Percentiles rank a stretch among this genome's conserved stretches.
phyloP scores from a whole-genome alignment of 2,888 invertebrate species.

The Sphecodes monilicornis region DNA sequence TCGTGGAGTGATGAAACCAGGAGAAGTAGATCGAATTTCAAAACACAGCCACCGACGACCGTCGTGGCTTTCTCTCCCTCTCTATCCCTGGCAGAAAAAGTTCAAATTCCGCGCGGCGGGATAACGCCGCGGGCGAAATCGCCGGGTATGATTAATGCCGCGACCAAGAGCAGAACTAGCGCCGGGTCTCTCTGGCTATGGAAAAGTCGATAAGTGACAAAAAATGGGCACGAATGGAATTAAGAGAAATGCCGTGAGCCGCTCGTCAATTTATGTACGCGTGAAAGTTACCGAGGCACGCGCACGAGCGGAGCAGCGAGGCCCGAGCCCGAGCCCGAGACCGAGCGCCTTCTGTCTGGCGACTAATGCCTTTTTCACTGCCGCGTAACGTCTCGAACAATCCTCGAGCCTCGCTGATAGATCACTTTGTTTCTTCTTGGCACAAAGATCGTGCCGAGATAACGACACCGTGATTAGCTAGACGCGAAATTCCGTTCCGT shows the following conservation, averaged over 20 bases:
- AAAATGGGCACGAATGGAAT: constrained; percentile 59
- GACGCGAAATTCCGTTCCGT: not conserved
- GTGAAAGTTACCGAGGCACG: constrained; percentile 63
- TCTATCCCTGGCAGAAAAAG: constrained; percentile 50
- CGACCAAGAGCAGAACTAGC: constrained; percentile 60
- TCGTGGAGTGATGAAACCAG: constrained; percentile 58
- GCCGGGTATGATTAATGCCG: constrained; percentile 72
- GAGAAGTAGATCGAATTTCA: constrained; percentile 74
- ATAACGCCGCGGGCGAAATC: constrained; percentile 65
- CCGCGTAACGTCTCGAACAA: constrained; percentile 35
- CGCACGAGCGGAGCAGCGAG: not conserved
- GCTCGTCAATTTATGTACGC: constrained; percentile 63
- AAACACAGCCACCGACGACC: constrained; percentile 61
- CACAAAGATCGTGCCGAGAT: not conserved
- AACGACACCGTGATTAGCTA: not conserved
- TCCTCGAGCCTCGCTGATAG: constrained; percentile 12
- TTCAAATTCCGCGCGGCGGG: constrained; percentile 70
- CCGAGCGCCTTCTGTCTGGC: not conserved
- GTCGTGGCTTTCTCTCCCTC: constrained; percentile 70
- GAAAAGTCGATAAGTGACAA: constrained; percentile 64
- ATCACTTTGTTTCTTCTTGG: not conserved
- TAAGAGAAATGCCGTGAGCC: constrained; percentile 65
- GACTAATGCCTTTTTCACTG: constrained; percentile 33
- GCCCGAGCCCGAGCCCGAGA: not conserved
- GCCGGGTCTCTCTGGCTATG: constrained; percentile 51